A percentile compares a stretch with the other conserved stretches of the same genome.
Evolutionary conservation across 92 coral and sea anemone genomes (phyloP).

Genomic region (Ricordea florida): DNA sequence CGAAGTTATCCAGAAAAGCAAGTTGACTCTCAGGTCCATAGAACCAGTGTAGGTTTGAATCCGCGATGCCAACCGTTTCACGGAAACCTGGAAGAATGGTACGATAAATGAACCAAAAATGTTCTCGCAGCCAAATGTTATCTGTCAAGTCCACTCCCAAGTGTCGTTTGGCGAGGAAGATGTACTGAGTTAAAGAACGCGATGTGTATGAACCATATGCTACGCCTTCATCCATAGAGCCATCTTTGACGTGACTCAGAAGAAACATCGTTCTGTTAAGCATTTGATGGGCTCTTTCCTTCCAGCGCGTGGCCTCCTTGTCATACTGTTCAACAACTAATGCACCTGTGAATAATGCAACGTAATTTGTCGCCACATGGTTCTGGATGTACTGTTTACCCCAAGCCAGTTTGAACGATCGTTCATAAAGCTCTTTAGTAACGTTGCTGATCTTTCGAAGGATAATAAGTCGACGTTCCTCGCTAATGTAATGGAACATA

Average conservation of each 20-base stretch:
- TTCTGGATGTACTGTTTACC: conserved; percentile 72
- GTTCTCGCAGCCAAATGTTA: conserved; percentile 69
- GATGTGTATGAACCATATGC: conserved; percentile 79
- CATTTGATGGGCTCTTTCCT: conserved; percentile 37
- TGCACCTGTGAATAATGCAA: conserved; percentile 71
- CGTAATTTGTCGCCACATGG: conserved; percentile 78
- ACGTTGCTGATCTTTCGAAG: conserved; percentile 24
- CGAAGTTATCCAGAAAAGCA: conserved; percentile 73
- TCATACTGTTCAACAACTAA: conserved; percentile 26
- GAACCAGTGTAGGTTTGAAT: conserved; percentile 72
- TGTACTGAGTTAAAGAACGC: conserved; percentile 77
- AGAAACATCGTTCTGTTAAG: conserved; percentile 70
- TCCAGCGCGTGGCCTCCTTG: conserved; percentile 56
- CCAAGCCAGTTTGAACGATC: conserved; percentile 55
- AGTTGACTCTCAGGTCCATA: conserved; percentile 87
- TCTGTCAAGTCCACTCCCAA: conserved; percentile 26
- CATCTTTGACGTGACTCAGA: conserved; percentile 72
- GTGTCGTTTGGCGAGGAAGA: conserved; percentile 71
- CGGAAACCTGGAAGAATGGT: conserved; percentile 77
- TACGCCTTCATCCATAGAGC: conserved; percentile 78
- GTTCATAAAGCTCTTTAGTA: conserved; percentile 34
- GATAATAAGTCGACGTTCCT: conserved; percentile 28
- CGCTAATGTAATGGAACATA: conserved; percentile 47
- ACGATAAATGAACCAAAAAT: conserved; percentile 77
- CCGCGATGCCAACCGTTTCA: conserved; percentile 78